Base-by-base conservation (phyloP, 1,140 invertebrate species). In the roundworm (Caenorhabditis elegans) region DNA sequence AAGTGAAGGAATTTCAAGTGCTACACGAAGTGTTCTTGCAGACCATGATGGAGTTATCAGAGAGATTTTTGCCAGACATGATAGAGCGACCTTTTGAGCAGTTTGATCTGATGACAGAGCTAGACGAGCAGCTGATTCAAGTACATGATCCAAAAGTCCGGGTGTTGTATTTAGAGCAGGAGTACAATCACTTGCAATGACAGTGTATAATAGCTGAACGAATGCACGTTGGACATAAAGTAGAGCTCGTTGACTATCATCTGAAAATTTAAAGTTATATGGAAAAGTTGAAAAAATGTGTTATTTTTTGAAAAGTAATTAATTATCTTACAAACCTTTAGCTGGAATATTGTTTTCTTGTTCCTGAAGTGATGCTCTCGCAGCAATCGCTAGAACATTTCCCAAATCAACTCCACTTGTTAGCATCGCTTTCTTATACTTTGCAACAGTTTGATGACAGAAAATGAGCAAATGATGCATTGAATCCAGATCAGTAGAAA, bases 381-480 rank as follows among this genome's bases (percentile, higher is more conserved):
- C 80, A n/a, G 80, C 65, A 26, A 48, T 81, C 11, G 70, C 60
- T 28, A 81, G 24, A 1, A 81, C 46, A 24, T 70, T 60, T 76
- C 43, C 46, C 6, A 81, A 49, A 39, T 81, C 43, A 53, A 76
- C 80, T 13, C 80, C 80, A 36, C 46, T 51, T n/a, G 47, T 76
- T 17, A 81, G 65, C 31, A 65, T 51, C 17, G n/a, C 70, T 19
- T 81, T 81, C 53, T 84, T 84, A 31, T 84, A 77, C 36, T 84
- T 84, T 3, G 80, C 60, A n/a, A 84, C 51, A 28, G 84, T 76
- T 46, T 84, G 80, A 46, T 84, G 80, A 22, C 46, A 47, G 43
- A 84, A 76, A 36, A 84, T 84, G 0, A 84, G 80, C 19, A 84
- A 46, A 28, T 84, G 76, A 47, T 78, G 76, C 83, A 84, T 83